Evolutionary conservation across 2,113 vertebrate genomes (phyloP), one percentile per base, ranked within the genome.

Genomic region (Nestor notabilis): DNA sequence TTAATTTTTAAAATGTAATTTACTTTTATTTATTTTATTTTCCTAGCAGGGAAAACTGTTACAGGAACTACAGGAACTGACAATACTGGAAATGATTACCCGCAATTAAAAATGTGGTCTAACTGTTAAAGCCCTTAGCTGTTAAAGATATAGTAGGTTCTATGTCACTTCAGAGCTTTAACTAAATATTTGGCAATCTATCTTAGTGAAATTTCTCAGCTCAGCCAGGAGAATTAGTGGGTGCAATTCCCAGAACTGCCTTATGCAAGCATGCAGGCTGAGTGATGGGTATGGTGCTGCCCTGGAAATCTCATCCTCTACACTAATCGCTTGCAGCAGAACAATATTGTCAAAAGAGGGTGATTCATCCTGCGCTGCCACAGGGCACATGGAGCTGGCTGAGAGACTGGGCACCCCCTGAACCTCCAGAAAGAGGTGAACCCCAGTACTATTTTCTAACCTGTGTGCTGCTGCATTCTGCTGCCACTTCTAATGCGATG

Each of bases 181-280:
- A 81, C 53, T 77, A 94, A 94, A 93, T 90, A 93, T 90, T 95
- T 95, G 82, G 31, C 70, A 80, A 41, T 88, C 46, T 27, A 11
- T 72, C 55, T 80, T 63, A n/a, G 55, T 37, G 70, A 80, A 87
- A n/a, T 49, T 58, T 58, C 53, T 35, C 41, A 61, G n/a, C 49
- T 65, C 37, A 46, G 4, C 41, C 31, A 7, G 65, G 25, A 81
- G 56, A 61, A 41, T 44, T 10, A 24, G 27, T 13, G 33, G 49
- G 82, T 4, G 4, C 39, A 63, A 2, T 74, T 88, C 90, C 71
- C 49, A 76, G 52, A 50, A 81, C 74, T 82, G 47, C 70, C 13
- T 92, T 93, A n/a, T 9, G 69, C 65, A 64, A 63, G 12, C 1
- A 9, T 71, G 53, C 3, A 14, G 23, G 43, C 53, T n/a, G 89